Base-by-base conservation (phyloP, 2,797 vertebrate species). In the Natrix natrix region DNA sequence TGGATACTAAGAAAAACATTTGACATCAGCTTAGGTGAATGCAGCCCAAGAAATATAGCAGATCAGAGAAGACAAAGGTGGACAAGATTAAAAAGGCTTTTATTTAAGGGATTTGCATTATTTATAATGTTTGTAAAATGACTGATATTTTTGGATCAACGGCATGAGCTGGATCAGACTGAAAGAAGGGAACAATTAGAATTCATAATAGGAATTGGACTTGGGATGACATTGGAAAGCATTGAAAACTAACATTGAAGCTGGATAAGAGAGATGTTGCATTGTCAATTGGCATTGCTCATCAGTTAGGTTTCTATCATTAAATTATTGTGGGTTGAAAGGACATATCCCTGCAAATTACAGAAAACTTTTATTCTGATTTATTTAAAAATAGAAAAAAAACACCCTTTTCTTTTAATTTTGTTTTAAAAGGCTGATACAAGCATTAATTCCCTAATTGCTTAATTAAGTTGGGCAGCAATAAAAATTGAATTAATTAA, bases 201-300 rank as follows among this genome's bases (percentile, higher is more conserved):
- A 61, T 92, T 93, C 86, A 66, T 88, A 32, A 20, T 69, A 90
- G 94, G 93, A 95, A 95, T 93, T 94, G 10, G 87, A 91, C 93
- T 87, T n/a, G 92, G 93, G 87, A 93, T 95, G 95, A 95, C 69
- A 93, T 91, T 90, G 90, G 94, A 88, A 94, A 95, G 28, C 87
- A 94, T 88, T n/a, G 86, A 95, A 93, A 95, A 95, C 95, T 95
- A 96, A 95, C 87, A 32, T 4, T 8, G 16, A 43, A 60, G 43
- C 5, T 48, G 37, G 59, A 89, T 22, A 91, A 95, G 93, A 63
- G 52, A 93, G 87, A 87, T 10, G 17, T 24, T 83, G 37, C 74
- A 83, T 4, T 43, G 4, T 48, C 20, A 83, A 48, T 22, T 83
- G 74, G 20, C 74, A 22, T 11, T 83, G 8, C 20, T 83, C 3